Evolutionary conservation across 2,797 vertebrate species (phyloP).

Genomic region (Syngnathus rostellatus): DNA sequence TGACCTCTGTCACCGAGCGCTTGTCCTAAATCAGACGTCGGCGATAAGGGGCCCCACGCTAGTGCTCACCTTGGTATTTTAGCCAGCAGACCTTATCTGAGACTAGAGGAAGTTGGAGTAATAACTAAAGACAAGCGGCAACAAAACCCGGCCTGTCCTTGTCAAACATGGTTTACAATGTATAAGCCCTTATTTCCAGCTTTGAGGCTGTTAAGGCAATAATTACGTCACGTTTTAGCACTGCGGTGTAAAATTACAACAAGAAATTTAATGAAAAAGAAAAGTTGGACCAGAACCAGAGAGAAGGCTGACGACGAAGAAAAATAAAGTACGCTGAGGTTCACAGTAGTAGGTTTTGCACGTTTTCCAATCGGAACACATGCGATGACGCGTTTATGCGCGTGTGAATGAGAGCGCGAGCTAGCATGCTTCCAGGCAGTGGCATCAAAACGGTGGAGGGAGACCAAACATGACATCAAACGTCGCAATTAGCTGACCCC

Average conservation of each 20-base stretch:
- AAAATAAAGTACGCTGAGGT: not conserved
- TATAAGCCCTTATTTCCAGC: slow-evolving; percentile 66
- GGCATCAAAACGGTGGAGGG: slow-evolving; percentile 55
- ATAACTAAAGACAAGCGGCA: slow-evolving; percentile 91
- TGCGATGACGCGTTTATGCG: slow-evolving; percentile 32
- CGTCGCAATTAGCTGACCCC: slow-evolving; percentile 63
- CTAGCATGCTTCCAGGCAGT: slow-evolving; percentile 57
- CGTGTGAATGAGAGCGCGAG: slow-evolving; percentile 26
- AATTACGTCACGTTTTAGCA: slow-evolving; percentile 63
- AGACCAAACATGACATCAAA: slow-evolving; percentile 72
- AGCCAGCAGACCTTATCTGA: slow-evolving; percentile 72
- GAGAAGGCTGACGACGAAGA: slow-evolving; percentile 81
- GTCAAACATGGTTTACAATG: slow-evolving; percentile 99
- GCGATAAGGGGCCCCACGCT: slow-evolving; percentile 71
- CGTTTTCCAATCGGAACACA: slow-evolving; percentile 76
- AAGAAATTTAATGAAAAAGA: no score
- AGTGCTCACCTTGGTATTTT: slow-evolving; percentile 71
- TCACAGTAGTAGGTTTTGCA: not conserved
- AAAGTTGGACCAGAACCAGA: not conserved
- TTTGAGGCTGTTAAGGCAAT: slow-evolving; percentile 74
- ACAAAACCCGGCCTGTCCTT: slow-evolving; percentile 88
- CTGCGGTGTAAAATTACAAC: no score
- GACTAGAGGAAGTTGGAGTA: slow-evolving; percentile 82
- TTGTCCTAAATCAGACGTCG: slow-evolving; percentile 70
- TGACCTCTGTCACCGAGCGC: slow-evolving; percentile 69